These are phyloP conservation scores for Poecilia velifera DNA, from an alignment of 2,797 vertebrate species.

Conservation along the genomic window DNA sequence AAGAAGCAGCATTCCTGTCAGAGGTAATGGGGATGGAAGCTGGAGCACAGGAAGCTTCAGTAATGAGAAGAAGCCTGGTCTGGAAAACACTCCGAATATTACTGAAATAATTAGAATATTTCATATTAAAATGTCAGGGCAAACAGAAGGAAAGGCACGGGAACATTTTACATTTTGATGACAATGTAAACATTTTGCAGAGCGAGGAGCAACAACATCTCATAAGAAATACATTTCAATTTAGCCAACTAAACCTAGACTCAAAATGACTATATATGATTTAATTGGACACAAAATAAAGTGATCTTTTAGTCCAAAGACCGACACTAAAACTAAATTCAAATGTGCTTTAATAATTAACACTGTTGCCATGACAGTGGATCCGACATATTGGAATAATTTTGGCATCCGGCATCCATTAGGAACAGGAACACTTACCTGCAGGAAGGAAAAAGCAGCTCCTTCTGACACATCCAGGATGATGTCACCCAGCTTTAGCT, in stretches of 20 bases:
- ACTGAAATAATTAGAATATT: neutral
- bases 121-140: neutral
- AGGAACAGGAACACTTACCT: neutral
- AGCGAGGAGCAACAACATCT: neutral
- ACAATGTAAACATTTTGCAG: neutral
- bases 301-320: neutral
- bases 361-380: neutral
- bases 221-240: neutral
- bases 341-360: neutral
- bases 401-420: neutral
- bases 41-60: neutral
- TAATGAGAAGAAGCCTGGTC: neutral
- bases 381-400: neutral
- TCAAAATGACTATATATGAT: neutral
- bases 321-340: neutral
- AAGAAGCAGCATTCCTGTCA: neutral
- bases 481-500: slow-evolving; percentile 78
- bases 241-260: neutral
- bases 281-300: neutral
- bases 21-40: neutral
- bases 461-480: slow-evolving; percentile 81
- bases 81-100: neutral
- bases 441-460: slow-evolving; percentile 72
- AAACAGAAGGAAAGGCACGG: neutral
- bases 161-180: neutral